Percentiles rank a stretch among this genome's conserved stretches.
phyloP scores from a whole-genome alignment of 2,888 invertebrate genomes.

The Stenotaenia linearis region DNA sequence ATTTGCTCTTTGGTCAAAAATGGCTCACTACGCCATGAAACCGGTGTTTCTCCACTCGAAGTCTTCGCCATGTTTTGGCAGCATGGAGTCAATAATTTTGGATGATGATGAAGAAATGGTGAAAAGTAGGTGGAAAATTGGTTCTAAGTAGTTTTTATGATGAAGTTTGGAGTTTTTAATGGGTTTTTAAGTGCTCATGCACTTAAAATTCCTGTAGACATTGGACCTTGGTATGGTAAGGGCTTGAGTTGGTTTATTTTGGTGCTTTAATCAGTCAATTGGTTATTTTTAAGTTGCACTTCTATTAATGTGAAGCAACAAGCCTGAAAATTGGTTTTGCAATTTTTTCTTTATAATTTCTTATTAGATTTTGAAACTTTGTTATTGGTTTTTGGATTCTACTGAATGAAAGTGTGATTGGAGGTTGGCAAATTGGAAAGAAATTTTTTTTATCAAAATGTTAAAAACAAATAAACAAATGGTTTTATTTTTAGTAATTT shows the following conservation, averaged over 20 bases:
- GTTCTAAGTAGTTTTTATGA: not conserved
- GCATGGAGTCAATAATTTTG: slow-evolving; percentile 8
- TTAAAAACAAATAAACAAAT: not conserved
- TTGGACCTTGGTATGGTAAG: not conserved
- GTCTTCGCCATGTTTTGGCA: slow-evolving; percentile 22
- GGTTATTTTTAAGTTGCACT: not conserved
- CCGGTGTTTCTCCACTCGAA: not conserved
- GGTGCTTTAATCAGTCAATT: not conserved
- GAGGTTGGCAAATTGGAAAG: no score
- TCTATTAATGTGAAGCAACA: not conserved
- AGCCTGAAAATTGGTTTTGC: not conserved
- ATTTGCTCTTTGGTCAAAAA: not conserved
- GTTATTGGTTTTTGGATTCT: not conserved
- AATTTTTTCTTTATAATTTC: not conserved
- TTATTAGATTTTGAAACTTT: not conserved
- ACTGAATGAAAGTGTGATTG: no score
- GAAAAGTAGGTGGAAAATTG: slow-evolving; percentile 10
- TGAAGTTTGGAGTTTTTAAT: no score
- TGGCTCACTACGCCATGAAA: not conserved
- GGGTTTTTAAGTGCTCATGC: no score
- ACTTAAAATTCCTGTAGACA: no score
- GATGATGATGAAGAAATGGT: not conserved
- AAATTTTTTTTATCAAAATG: no score
- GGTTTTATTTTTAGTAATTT: not conserved
- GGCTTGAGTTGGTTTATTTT: not conserved